Evolutionary conservation across 2,888 invertebrate genomes (phyloP).

Genomic region (Tetragonisca angustula): DNA sequence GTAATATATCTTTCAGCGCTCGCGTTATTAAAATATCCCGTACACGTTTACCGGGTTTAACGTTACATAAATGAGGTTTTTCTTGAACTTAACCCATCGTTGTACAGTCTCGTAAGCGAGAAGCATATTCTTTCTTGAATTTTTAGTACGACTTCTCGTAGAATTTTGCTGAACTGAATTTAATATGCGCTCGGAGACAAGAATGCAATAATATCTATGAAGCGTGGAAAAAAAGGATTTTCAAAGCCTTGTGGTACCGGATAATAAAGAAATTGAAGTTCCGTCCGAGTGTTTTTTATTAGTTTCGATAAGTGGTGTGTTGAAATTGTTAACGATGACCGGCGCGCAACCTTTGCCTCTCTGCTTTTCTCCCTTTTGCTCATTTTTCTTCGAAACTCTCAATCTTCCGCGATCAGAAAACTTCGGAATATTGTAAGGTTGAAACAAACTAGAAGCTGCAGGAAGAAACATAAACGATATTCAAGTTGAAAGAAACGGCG

Average conservation of each 20-base stretch:
- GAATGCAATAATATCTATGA: background rate
- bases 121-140: background rate
- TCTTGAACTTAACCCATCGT: background rate
- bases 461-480: conserved; percentile 36
- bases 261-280: background rate
- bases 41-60: background rate
- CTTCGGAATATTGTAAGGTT: conserved; percentile 32
- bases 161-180: background rate
- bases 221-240: background rate
- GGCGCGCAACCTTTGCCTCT: conserved; percentile 1
- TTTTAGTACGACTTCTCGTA: background rate
- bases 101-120: background rate
- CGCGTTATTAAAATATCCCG: background rate
- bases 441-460: conserved; percentile 33
- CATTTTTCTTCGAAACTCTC: conserved; percentile 25
- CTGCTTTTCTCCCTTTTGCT: background rate
- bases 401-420: conserved; percentile 36
- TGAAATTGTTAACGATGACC: conserved; percentile 33
- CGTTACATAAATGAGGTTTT: background rate
- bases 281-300: background rate
- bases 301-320: background rate
- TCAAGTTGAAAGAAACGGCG: conserved; percentile 17
- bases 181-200: background rate
- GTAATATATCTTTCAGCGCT: background rate
- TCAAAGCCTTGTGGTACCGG: background rate